These are phyloP conservation scores for Metaphire vulgaris DNA, from an alignment of 1,140 invertebrate species.

Conservation along the genomic window DNA sequence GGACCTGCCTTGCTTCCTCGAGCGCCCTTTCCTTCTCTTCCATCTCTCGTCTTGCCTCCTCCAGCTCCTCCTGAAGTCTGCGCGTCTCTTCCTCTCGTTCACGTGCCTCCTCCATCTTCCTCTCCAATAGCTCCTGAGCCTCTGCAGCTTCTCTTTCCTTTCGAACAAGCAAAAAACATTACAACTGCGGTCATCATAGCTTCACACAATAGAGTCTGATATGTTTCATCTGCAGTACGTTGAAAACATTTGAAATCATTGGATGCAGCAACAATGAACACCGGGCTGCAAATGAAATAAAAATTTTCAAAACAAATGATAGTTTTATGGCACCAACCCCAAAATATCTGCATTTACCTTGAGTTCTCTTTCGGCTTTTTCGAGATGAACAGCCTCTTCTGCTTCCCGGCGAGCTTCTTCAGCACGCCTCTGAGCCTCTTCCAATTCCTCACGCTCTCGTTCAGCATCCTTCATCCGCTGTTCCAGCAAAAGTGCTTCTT, in stretches of 20 bases:
- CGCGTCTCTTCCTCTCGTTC: slow-evolving; percentile 81
- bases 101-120: slow-evolving; percentile 62
- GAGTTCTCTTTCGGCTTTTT: slow-evolving; percentile 31
- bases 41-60: slow-evolving; percentile 14
- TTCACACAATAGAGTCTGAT: no score
- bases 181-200: no score
- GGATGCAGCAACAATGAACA: no score
- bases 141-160: slow-evolving; percentile 75
- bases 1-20: not conserved
- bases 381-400: slow-evolving; percentile 25
- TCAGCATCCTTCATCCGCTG: slow-evolving; percentile 27
- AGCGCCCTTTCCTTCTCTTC: not conserved
- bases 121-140: slow-evolving; percentile 62
- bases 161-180: no score
- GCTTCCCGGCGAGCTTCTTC: slow-evolving; percentile 28
- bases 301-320: no score
- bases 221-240: no score
- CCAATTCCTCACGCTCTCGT: slow-evolving; percentile 25
- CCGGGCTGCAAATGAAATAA: no score
- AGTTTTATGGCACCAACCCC: no score
- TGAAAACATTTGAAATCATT: no score
- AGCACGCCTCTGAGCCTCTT: slow-evolving; percentile 29
- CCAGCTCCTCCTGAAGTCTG: slow-evolving; percentile 49
- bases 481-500: slow-evolving; percentile 27
- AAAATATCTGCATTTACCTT: slow-evolving; percentile 23